Evolutionary conservation across 2,797 vertebrate species (phyloP).

Genomic region (Periparus ater): DNA sequence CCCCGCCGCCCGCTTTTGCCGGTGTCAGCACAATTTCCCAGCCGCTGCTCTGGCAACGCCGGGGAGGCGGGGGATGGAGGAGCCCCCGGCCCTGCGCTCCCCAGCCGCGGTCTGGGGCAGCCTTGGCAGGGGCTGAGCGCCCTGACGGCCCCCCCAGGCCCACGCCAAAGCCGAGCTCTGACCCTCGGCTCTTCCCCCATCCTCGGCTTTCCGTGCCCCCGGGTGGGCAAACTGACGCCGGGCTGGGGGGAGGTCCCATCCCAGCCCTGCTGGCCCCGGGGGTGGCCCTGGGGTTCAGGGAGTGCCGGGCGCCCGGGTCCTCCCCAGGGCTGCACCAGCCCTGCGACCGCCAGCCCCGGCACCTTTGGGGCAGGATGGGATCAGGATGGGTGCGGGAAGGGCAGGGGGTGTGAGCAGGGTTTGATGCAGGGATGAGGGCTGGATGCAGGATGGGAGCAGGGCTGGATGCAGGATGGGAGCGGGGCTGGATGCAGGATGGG

Average conservation of each 20-base stretch:
- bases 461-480: not conserved
- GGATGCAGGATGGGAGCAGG: not conserved
- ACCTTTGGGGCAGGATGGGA: not conserved
- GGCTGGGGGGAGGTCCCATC: not conserved
- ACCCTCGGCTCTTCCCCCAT: not conserved
- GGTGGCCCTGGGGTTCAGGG: not conserved
- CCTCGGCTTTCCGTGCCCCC: not conserved
- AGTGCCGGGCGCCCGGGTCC: fast-evolving
- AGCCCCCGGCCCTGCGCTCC: not conserved
- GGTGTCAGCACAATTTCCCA: slow-evolving; percentile 69
- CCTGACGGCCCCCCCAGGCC: fast-evolving
- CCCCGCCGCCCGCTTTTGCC: not conserved
- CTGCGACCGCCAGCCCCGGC: not conserved
- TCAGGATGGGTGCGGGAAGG: not conserved
- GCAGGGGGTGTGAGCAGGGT: not conserved
- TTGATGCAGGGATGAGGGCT: not conserved
- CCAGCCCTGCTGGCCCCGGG: not conserved
- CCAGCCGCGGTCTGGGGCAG: not conserved
- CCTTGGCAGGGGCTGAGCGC: not conserved
- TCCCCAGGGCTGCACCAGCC: not conserved
- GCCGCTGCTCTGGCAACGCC: slow-evolving; percentile 42
- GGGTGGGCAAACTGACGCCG: not conserved
- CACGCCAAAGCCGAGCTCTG: not conserved
- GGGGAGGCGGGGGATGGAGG: not conserved
- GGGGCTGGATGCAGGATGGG: not conserved